Evolutionary conservation across 2,888 invertebrate genomes (phyloP), one percentile per base, ranked within the genome.

Genomic region (Shargacucullia verbasci): DNA sequence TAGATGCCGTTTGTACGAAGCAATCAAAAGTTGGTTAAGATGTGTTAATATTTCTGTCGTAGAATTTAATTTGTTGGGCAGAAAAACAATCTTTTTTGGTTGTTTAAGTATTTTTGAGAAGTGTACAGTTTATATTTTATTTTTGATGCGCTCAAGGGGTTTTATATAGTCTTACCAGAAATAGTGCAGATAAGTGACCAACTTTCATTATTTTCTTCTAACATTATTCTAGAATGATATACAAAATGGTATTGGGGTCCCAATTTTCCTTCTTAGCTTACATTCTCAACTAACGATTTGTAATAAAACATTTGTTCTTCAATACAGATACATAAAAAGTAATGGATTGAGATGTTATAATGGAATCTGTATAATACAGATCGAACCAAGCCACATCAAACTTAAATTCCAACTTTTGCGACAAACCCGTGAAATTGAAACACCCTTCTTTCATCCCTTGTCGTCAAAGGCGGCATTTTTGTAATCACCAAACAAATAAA

Each of bases 401-500:
- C 31, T 59, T 43, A 59, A 56, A 60, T 65, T 55, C 53, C 14
- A 57, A 60, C 29, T 59, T 64, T 70, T 59, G 64, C 71, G 71
- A 71, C 60, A 60, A 27, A 46, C 40, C 50, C 60, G 63, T 69
- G 56, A 66, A 69, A 65, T 65, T 58, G 61, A 46, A 59, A 14
- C 67, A 73, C 61, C 63, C 74, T 59, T 15, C 56, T 29, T 48
- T 60, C 58, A 70, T 67, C 43, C 56, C 49, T n/a, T 38, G 52
- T 59, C 59, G 52, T 59, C 59, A 70, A 63, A 52, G 72, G 58
- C 76, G 73, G 76, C 76, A 64, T 63, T 61, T 70, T 57, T 65
- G 60, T 65, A 65, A 70, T 61, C 61, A 59, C 60, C 74, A 75
- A 76, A 76, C 75, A 76, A 75, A 75, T 75, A 75, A 70, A 29